Percentiles rank a stretch among this genome's conserved stretches.
These are phyloP conservation scores for Crypturellus tataupa DNA, from an alignment of 2,797 vertebrate species.

Conservation along the genomic window DNA sequence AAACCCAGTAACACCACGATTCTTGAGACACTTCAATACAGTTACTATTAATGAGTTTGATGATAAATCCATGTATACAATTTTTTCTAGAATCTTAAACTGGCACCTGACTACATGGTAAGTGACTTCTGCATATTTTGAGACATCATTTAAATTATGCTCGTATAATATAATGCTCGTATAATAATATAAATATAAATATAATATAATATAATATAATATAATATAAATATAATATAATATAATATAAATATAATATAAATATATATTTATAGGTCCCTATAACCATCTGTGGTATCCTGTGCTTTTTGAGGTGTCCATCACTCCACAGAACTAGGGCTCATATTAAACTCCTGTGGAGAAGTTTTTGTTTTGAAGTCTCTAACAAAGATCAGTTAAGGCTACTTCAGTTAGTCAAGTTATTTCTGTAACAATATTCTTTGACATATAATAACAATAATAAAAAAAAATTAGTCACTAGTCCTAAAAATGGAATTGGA, in stretches of 20 bases:
- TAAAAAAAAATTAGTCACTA: background rate
- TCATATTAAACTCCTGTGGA: background rate
- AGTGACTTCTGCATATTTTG: constrained; percentile 2
- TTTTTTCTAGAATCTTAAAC: constrained; percentile 91
- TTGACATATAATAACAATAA: background rate
- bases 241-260: too few relatives aligned
- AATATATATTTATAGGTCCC: background rate
- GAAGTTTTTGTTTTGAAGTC: background rate
- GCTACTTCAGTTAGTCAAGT: background rate
- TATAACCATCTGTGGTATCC: background rate
- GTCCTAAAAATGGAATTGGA: background rate
- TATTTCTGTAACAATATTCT: background rate
- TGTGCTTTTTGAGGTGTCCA: background rate
- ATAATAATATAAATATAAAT: too few relatives aligned
- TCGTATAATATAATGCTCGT: too few relatives aligned
- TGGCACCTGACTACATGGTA: constrained; percentile 92
- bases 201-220: too few relatives aligned
- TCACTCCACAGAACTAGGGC: background rate
- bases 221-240: too few relatives aligned
- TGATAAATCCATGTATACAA: constrained; percentile 90
- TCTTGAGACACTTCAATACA: constrained; percentile 90
- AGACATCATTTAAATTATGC: background rate
- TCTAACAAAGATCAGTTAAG: background rate
- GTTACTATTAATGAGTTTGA: constrained; percentile 93
- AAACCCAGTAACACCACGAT: constrained; percentile 90